phyloP scores from a whole-genome alignment of 2,888 invertebrate genomes.

The Ceratothoa steindachneri region DNA sequence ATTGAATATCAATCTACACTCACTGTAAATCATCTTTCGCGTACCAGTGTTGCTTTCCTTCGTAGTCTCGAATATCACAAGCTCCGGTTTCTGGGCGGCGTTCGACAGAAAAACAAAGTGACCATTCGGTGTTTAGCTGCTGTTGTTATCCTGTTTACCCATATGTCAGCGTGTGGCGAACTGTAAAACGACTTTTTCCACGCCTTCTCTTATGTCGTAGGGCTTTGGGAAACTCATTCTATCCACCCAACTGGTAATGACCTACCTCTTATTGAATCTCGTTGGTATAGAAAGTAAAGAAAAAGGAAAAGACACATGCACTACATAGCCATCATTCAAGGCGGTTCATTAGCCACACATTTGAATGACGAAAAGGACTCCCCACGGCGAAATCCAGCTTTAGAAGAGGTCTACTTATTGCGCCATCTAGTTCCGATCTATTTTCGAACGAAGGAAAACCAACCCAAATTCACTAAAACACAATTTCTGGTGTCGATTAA shows the following conservation, averaged over 20 bases:
- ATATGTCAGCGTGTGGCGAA: constrained; percentile 4
- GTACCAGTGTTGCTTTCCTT: too few species aligned
- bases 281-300: background rate
- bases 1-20: too few species aligned
- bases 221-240: too few species aligned
- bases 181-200: background rate
- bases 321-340: background rate
- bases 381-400: background rate
- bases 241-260: too few species aligned
- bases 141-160: constrained; percentile 1
- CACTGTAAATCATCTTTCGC: too few species aligned
- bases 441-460: background rate
- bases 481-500: background rate
- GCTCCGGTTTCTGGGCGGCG: background rate
- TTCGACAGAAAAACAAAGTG: background rate
- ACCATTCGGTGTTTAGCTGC: background rate
- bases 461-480: background rate
- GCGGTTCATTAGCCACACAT: background rate
- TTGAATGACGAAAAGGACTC: background rate
- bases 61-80: background rate
- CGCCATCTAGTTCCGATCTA: background rate
- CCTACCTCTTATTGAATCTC: background rate
- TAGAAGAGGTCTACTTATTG: background rate
- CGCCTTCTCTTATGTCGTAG: too few species aligned
- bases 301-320: too few species aligned